A percentile compares a stretch with the other conserved stretches of the same genome.
phyloP scores from a whole-genome alignment of 1,140 invertebrate species.

The Mycetomoellerius zeteki region DNA sequence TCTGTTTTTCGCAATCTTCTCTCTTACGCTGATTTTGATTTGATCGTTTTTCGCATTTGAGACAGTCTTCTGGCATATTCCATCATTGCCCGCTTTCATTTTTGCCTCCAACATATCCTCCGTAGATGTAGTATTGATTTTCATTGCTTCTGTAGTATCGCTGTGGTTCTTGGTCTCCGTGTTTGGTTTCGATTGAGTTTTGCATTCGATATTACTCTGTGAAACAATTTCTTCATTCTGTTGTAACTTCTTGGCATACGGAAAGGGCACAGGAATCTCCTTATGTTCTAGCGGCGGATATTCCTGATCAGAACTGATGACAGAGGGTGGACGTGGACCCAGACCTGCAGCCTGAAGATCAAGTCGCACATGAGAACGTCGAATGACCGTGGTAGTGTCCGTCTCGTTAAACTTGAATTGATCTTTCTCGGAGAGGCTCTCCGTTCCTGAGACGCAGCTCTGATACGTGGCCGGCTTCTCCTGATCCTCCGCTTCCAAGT shows the following conservation, averaged over 20 bases:
- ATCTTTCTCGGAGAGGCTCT: conserved; percentile 71
- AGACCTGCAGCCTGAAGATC: conserved; percentile 89
- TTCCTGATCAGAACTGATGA: conserved; percentile 85
- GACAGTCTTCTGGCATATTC: conserved; percentile 79
- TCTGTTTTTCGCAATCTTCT: conserved; percentile 79
- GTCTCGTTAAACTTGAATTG: conserved; percentile 81
- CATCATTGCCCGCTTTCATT: conserved; percentile 66
- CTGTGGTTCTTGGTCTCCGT: conserved; percentile 29
- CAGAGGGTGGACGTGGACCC: conserved; percentile 87
- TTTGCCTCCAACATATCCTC: conserved; percentile 63
- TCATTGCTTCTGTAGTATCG: conserved; percentile 1
- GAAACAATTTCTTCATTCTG: conserved; percentile 62
- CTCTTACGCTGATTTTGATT: conserved; percentile 79
- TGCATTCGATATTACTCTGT: conserved; percentile 64
- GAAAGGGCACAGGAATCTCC: conserved; percentile 81
- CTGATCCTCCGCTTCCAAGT: conserved; percentile 82
- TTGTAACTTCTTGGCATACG: conserved; percentile 77
- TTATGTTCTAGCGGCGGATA: conserved; percentile 81
- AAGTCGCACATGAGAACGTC: conserved; percentile 85
- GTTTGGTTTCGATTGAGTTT: conserved; percentile 51
- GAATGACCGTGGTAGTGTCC: conserved; percentile 83
- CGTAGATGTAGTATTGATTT: conserved; percentile 51
- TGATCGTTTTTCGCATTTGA: conserved; percentile 83
- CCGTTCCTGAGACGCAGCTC: conserved; percentile 75
- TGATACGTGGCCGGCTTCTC: conserved; percentile 78